Percentiles rank a stretch among this genome's conserved stretches.
Conservation (phyloP, 1,140 invertebrate species). For the Drosophila bipectinata region DNA sequence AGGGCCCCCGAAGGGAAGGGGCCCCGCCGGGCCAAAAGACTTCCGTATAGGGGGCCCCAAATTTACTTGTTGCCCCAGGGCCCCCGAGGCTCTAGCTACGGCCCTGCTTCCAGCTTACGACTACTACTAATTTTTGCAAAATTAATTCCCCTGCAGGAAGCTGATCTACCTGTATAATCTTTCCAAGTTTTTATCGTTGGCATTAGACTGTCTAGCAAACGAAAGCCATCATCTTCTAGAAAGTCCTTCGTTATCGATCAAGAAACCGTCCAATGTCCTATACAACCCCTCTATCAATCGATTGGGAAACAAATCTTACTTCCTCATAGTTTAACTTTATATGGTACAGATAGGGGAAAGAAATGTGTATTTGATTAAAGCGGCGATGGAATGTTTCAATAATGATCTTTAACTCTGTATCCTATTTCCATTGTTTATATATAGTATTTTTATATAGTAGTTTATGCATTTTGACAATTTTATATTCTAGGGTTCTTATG, state of each 20-base stretch:
- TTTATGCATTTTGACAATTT: conserved; percentile 7
- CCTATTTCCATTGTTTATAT: neutral
- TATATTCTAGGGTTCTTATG: conserved; percentile 33
- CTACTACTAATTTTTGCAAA: conserved; percentile 32
- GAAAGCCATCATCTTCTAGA: conserved; percentile 28
- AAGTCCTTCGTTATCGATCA: conserved; percentile 51
- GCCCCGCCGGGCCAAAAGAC: too few relatives aligned
- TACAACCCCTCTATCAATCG: conserved; percentile 7
- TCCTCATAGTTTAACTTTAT: conserved; percentile 16
- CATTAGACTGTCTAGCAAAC: conserved; percentile 41
- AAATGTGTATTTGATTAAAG: conserved; percentile 21
- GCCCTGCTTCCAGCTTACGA: conserved; percentile 25
- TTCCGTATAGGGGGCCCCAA: too few relatives aligned
- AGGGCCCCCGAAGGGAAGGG: too few relatives aligned
- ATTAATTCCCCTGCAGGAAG: conserved; percentile 15
- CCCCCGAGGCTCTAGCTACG: too few relatives aligned
- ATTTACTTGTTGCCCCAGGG: too few relatives aligned
- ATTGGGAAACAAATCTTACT: conserved; percentile 16
- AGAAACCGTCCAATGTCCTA: conserved; percentile 58
- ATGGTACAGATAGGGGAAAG: conserved; percentile 37
- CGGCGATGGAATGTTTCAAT: conserved; percentile 6
- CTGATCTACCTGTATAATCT: conserved; percentile 12
- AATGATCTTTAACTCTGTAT: conserved; percentile 27
- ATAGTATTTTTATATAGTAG: conserved; percentile 6
- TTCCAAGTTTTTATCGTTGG: conserved; percentile 16